Evolutionary conservation across 2,797 vertebrate species (phyloP).

Genomic region (Alauda arvensis): DNA sequence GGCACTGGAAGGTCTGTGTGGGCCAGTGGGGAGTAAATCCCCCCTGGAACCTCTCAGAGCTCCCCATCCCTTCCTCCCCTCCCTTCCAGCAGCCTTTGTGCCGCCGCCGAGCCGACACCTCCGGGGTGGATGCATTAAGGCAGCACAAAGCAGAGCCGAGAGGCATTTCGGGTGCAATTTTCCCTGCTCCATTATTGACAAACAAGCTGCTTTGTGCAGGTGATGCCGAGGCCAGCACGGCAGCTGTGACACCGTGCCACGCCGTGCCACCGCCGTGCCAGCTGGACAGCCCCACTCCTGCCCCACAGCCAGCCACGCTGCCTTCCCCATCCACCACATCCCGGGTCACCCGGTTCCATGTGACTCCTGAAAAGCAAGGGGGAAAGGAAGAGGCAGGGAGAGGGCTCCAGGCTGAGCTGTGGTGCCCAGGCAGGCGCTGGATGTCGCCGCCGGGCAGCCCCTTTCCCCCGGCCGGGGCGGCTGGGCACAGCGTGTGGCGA

Average conservation of each 20-base stretch:
- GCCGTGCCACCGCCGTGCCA: not conserved
- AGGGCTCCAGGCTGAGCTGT: accelerated
- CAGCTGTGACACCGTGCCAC: constrained; percentile 22
- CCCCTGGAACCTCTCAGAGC: not conserved
- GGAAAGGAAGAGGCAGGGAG: not conserved
- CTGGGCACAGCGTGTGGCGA: constrained; percentile 56
- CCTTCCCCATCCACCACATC: not conserved
- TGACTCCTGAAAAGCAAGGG: not conserved
- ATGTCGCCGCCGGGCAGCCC: not conserved
- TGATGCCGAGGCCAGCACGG: not conserved
- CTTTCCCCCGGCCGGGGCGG: not conserved
- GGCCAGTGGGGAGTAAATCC: not conserved
- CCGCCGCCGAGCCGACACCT: not conserved
- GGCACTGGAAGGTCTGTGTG: accelerated
- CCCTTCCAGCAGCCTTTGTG: constrained; percentile 13
- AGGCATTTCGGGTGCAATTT: constrained; percentile 56
- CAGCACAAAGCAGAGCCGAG: constrained; percentile 58
- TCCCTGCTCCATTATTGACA: constrained; percentile 63
- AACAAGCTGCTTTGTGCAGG: constrained; percentile 61
- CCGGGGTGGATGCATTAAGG: not conserved
- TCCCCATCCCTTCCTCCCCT: not conserved
- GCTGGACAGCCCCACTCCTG: not conserved
- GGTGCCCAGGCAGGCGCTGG: not conserved
- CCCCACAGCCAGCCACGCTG: not conserved
- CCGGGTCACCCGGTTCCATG: not conserved